Base-by-base conservation (phyloP, 2,113 vertebrate genomes). In the Corythornis cristatus region DNA sequence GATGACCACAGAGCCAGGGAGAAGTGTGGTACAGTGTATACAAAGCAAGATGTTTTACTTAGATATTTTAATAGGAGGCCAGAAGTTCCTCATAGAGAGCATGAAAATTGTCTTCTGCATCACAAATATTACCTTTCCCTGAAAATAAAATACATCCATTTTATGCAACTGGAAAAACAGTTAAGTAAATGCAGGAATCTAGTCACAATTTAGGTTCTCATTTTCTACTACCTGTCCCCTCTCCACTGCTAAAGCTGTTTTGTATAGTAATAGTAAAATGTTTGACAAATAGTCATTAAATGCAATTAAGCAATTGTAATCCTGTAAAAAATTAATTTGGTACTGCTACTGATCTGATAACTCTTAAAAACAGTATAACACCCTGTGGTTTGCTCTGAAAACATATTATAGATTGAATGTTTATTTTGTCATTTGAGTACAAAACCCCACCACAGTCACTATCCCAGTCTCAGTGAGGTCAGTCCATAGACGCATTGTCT, bases 61-160 rank as follows among this genome's bases (percentile, higher is more conserved):
- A 91, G 67, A 58, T 80, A 61, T 83, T 84, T 72, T 75, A 86
- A 87, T 46, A 79, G 37, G 29, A 85, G 25, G 54, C 33, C 54
- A 80, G 76, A 84, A 84, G 50, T 20, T 88, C 61, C 57, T 90
- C 76, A 75, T 17, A 92, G 50, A 73, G 71, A 94, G 77, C 54
- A 78, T 84, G 67, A 94, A 92, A 90, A 92, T 62, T 92, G 71
- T n/a, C 31, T 94, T 87, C 71, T 89, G 54, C 64, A 80, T 89
- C 81, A 77, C 77, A 89, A 94, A 81, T 73, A 67, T 93, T 95
- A 87, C 80, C 54, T 95, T 80, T 81, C 56, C 16, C 42, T 80
- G 85, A 93, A 95, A 73, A 22, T 50, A 90, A 85, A 71, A 72
- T 53, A 31, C 19, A 76, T 93, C 48, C 28, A 0, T 57, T 95